Percentiles rank a stretch among this genome's conserved stretches.
phyloP scores from a whole-genome alignment of 2,888 invertebrate species.

The Pocota personata region DNA sequence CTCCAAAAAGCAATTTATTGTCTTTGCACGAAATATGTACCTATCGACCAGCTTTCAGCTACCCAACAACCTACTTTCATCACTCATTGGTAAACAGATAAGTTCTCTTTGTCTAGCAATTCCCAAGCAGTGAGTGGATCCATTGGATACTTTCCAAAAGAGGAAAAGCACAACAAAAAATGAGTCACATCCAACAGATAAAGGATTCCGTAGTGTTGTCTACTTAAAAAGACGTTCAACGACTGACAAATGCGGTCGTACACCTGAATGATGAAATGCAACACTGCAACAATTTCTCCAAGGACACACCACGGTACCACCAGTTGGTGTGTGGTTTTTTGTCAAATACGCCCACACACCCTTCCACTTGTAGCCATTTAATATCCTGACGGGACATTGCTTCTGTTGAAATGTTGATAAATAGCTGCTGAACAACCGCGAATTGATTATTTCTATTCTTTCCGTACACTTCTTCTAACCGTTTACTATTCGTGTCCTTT shows the following conservation, averaged over 20 bases:
- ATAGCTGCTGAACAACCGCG: constrained; percentile 18
- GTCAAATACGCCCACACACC: neutral
- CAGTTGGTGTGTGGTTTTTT: neutral
- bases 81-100: constrained; percentile 9
- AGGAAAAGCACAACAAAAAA: neutral
- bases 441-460: constrained; percentile 42
- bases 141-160: constrained; percentile 15
- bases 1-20: constrained; percentile 63
- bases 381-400: constrained; percentile 8
- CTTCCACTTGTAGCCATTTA: neutral
- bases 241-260: constrained; percentile 53
- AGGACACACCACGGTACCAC: constrained; percentile 9
- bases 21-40: constrained; percentile 38
- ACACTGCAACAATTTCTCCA: constrained; percentile 16
- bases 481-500: neutral
- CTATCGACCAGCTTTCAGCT: neutral
- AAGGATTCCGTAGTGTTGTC: constrained; percentile 30
- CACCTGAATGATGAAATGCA: constrained; percentile 29
- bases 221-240: constrained; percentile 40
- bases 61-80: neutral
- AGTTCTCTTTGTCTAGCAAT: constrained; percentile 43
- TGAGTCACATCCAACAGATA: constrained; percentile 32
- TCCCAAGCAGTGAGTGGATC: constrained; percentile 18
- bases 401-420: constrained; percentile 40
- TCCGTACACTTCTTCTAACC: neutral